Base-by-base conservation (phyloP, 2,113 vertebrate species). In the Mirza zaza region DNA sequence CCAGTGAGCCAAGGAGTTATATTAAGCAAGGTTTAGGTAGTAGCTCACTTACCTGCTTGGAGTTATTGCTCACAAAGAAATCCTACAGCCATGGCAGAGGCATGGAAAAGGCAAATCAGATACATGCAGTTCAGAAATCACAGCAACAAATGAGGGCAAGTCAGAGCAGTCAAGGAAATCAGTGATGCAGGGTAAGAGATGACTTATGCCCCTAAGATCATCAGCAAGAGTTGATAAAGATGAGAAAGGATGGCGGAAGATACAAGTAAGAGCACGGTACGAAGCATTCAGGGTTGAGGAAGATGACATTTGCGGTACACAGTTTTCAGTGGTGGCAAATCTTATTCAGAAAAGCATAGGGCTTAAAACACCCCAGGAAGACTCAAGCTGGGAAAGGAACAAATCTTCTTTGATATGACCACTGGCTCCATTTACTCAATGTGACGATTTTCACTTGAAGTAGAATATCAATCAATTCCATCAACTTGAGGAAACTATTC, bases 51-150 rank as follows among this genome's bases (percentile, higher is more conserved):
- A 99, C 99, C 99, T 99, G 99, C 98, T 99, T 99, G 99, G 98
- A 99, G 99, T 99, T 99, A 99, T 98, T 99, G 99, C 99, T 99
- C 99, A 99, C 98, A 99, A 99, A 99, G 99, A 99, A 99, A 99
- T 99, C 99, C 99, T 99, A 99, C 97, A 98, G 99, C 99, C 99
- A 99, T 98, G 99, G 99, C 99, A 99, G 99, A 99, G 99, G 99
- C 99, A 99, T 99, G 99, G 99, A 99, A 99, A 99, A 99, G 98
- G 99, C 98, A 99, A 98, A 99, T 98, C 97, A 99, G 98, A 99
- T 98, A 99, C 99, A 98, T 98, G 99, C 99, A 99, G 98, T 99
- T 99, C 99, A 98, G 99, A 99, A 98, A 99, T 97, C 98, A 98
- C 98, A 98, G 99, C 98, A 87, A 98, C 75, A 98, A 98, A 97